These are phyloP conservation scores for Leptonema lineaticorne DNA, from an alignment of 1,140 invertebrate genomes.

Conservation along the genomic window DNA sequence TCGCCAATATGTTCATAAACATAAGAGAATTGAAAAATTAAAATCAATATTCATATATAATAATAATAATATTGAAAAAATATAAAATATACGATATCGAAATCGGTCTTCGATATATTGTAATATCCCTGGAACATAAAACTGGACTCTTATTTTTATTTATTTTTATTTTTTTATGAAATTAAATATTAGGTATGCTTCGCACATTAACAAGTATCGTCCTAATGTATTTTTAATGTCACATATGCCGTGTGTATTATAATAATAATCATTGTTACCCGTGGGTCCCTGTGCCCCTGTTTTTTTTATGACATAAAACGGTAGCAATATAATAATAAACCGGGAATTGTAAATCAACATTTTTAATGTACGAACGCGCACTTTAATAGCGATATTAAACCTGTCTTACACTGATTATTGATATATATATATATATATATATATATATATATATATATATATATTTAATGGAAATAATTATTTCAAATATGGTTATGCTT, in stretches of 20 bases:
- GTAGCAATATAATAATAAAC: conserved; percentile 1
- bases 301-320: background rate
- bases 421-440: background rate
- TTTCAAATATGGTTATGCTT: too few species aligned
- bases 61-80: too few species aligned
- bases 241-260: background rate
- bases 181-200: conserved; percentile 31
- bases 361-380: too few species aligned
- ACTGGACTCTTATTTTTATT: background rate
- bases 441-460: background rate
- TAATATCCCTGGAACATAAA: background rate
- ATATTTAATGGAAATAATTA: too few species aligned
- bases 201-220: conserved; percentile 18
- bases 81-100: background rate
- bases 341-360: too few species aligned
- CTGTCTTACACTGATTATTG: too few species aligned
- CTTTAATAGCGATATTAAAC: too few species aligned
- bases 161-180: conserved; percentile 20
- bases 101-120: background rate
- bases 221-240: conserved; percentile 38
- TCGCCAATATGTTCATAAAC: background rate
- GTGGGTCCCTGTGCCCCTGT: background rate
- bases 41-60: too few species aligned
- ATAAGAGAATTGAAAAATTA: background rate
- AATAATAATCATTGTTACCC: conserved; percentile 16